Evolutionary conservation across 2,888 invertebrate genomes (phyloP).

Genomic region (Tipula lateralis): DNA sequence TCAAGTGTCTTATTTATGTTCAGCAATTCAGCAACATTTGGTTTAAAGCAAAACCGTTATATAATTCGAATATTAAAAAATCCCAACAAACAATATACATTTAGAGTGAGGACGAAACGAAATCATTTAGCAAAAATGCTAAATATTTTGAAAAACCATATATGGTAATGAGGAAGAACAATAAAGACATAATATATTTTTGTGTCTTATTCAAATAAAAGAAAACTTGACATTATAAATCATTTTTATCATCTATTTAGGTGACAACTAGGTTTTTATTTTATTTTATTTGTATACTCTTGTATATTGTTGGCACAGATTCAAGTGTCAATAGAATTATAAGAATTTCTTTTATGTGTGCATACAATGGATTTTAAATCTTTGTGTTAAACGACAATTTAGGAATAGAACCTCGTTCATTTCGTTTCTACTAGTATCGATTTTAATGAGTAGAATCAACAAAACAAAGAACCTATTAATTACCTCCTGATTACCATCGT

Average conservation of each 20-base stretch:
- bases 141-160: not conserved
- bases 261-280: not conserved
- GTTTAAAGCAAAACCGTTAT: too few species aligned
- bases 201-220: not conserved
- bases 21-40: too few species aligned
- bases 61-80: not conserved
- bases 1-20: too few species aligned
- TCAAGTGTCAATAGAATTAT: not conserved
- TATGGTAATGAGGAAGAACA: not conserved
- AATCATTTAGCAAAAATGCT: not conserved
- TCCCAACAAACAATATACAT: not conserved
- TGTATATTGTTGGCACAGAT: not conserved
- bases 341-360: not conserved
- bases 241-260: slow-evolving; percentile 2
- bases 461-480: not conserved
- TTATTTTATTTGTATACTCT: not conserved
- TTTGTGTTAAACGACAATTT: not conserved
- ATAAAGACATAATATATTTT: not conserved
- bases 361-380: not conserved
- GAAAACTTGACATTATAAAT: not conserved
- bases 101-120: not conserved
- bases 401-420: not conserved
- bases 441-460: not conserved
- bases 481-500: not conserved
- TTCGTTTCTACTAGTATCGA: not conserved